phyloP scores from a whole-genome alignment of 1,140 invertebrate species.

The Eciton burchellii region DNA sequence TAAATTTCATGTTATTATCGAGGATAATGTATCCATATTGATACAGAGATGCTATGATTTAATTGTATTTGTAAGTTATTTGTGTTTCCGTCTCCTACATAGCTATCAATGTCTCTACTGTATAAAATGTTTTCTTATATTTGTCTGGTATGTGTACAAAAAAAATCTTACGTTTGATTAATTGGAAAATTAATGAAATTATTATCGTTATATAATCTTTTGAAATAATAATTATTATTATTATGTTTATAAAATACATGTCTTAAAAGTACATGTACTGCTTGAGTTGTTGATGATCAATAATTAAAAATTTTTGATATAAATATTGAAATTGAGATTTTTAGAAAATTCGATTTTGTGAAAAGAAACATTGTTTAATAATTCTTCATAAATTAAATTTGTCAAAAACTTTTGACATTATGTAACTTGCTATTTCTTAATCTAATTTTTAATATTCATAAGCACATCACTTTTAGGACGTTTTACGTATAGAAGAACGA shows the following conservation, averaged over 20 bases:
- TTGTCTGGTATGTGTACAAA: conserved; percentile 57
- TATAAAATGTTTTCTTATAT: conserved; percentile 50
- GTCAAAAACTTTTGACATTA: background rate
- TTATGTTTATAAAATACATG: conserved; percentile 32
- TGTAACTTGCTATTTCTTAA: background rate
- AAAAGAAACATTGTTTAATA: no score
- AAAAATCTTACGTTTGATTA: conserved; percentile 29
- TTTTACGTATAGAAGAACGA: conserved; percentile 19
- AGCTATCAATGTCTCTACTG: conserved; percentile 60
- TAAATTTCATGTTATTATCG: conserved; percentile 3
- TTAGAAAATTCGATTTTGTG: no score
- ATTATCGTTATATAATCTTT: conserved; percentile 24
- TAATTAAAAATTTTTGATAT: background rate
- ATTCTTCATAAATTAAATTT: background rate
- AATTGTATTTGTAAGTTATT: conserved; percentile 41
- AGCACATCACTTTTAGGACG: conserved; percentile 28
- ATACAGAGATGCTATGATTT: conserved; percentile 1
- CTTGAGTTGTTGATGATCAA: background rate
- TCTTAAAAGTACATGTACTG: conserved; percentile 31
- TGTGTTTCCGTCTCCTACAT: conserved; percentile 37
- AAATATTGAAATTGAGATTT: background rate
- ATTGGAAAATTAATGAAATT: conserved; percentile 34
- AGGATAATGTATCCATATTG: conserved; percentile 2
- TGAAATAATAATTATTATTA: conserved; percentile 24
- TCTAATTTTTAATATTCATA: conserved; percentile 2